Conservation (phyloP, 2,113 vertebrate species). For the Orthonyx spaldingii region DNA sequence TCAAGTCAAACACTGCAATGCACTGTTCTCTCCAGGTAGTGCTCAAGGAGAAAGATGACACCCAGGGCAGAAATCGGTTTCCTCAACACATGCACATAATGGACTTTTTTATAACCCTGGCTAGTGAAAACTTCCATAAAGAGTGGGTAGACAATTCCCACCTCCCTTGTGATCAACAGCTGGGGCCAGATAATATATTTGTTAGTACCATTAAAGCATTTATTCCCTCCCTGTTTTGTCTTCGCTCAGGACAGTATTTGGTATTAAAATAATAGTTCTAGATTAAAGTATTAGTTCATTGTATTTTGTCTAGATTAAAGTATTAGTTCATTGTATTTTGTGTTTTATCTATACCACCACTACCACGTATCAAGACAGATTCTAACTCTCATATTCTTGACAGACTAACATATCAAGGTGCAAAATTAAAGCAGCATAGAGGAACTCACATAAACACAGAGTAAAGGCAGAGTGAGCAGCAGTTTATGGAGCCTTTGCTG, state of each 20-base stretch:
- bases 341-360: not conserved
- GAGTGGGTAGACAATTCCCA: not conserved
- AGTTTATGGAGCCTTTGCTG: not conserved
- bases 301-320: not conserved
- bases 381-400: not conserved
- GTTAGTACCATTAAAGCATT: not conserved
- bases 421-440: not conserved
- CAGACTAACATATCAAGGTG: not conserved
- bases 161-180: not conserved
- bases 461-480: not conserved
- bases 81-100: not conserved
- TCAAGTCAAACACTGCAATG: not conserved
- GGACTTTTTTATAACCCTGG: not conserved
- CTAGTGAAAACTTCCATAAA: not conserved
- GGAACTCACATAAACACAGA: not conserved
- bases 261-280: not conserved
- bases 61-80: not conserved
- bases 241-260: not conserved
- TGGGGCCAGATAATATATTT: not conserved
- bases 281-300: not conserved
- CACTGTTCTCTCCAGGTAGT: not conserved
- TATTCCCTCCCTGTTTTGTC: not conserved
- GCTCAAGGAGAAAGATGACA: not conserved
- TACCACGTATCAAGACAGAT: rapidly evolving
- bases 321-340: not conserved